Base-by-base conservation (phyloP, 1,140 invertebrate species). In the Sinonovacula constricta region DNA sequence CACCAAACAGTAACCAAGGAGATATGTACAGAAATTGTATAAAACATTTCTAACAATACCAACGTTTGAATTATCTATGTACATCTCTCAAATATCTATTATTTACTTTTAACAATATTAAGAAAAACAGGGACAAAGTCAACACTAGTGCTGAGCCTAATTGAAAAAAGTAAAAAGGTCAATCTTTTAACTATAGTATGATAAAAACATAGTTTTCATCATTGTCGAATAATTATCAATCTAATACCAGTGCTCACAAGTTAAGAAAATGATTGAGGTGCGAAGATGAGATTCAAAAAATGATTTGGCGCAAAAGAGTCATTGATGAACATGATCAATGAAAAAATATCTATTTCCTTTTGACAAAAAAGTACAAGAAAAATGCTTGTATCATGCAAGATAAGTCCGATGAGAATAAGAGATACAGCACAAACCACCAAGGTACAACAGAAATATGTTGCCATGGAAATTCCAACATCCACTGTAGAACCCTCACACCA, bases 211-310 rank as follows among this genome's bases (percentile, higher is more conserved):
- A n/a, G n/a, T n/a, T n/a, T 4, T 3, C 4, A 54, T 54, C n/a
- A 54, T 54, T 4, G 39, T 49, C 7, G 39, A 18, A 18, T 18
- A 49, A 18, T 7, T 10, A 10, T 18, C 4, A 54, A 18, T 5
- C 26, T 54, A 5, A 54, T 54, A 54, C 53, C n/a, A 54, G 26
- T 22, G 3, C 4, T 18, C 4, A 54, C 4, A 22, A 22, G n/a
- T 49, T 68, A 68, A 15, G 56, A 68, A 68, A 68, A 68, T 68
- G 54, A 67, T 67, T 39, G 26, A 67, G 54, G 54, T 53, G 59
- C 65, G 34, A 66, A 26, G 62, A 66, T 45, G 28, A 66, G 51
- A 15, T 62, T n/a, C 28, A 65, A 18, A 33, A 36, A 65, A 65
- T 14, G 36, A 45, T 65, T 22, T 39, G 36, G 49, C n/a, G n/a